phyloP scores from a whole-genome alignment of 2,113 vertebrate species.

The Menura novaehollandiae region DNA sequence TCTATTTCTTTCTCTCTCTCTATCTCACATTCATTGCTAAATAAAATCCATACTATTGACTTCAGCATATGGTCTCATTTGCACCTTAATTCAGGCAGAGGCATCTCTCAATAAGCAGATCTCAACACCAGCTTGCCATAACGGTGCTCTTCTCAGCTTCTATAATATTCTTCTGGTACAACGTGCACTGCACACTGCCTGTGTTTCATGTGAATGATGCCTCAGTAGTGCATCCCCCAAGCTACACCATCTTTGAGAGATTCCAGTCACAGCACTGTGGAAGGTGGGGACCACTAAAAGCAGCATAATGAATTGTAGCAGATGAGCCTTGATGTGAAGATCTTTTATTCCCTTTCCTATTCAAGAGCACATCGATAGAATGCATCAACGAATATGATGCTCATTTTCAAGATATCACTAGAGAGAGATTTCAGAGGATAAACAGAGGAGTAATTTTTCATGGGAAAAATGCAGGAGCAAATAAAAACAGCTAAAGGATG shows the following conservation, averaged over 20 bases:
- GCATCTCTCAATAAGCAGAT: too few species aligned
- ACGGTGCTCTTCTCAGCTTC: not conserved
- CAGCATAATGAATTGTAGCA: not conserved
- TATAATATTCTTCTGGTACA: not conserved
- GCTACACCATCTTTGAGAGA: not conserved
- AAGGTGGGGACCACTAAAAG: not conserved
- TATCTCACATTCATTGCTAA: not conserved
- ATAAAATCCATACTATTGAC: not conserved
- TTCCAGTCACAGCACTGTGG: not conserved
- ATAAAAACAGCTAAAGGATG: not conserved
- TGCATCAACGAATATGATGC: not conserved
- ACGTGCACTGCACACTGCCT: rapidly evolving
- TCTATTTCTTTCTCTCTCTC: not conserved
- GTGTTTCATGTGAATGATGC: not conserved
- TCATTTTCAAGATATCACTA: not conserved
- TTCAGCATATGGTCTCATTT: not conserved
- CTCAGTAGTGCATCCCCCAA: rapidly evolving
- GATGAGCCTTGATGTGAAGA: not conserved
- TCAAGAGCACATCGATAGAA: not conserved
- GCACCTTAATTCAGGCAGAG: not conserved
- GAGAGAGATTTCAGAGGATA: not conserved
- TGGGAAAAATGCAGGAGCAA: not conserved
- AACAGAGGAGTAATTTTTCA: not conserved
- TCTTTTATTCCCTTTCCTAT: not conserved
- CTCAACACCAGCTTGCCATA: not conserved